Evolutionary conservation across 2,888 invertebrate species (phyloP).

Genomic region (Abrostola triplasia): DNA sequence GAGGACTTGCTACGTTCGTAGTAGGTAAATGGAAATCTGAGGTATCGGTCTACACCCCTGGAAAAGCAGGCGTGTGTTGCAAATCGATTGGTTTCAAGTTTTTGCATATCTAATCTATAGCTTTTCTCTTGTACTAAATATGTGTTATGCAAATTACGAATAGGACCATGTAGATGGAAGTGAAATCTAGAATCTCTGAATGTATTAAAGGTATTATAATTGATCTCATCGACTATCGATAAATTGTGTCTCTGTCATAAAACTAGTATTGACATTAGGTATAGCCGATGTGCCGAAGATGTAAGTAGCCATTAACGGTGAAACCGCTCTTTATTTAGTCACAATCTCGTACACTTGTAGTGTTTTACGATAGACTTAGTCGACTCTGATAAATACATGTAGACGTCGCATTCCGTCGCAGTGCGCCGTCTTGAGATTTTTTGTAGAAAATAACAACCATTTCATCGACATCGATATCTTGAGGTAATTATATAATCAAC

Average conservation of each 20-base stretch:
- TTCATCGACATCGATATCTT: slow-evolving; percentile 67
- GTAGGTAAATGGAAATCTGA: too few relatives aligned
- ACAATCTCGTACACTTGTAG: slow-evolving; percentile 70
- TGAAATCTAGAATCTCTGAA: slow-evolving; percentile 42
- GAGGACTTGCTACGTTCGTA: too few relatives aligned
- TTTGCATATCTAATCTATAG: too few relatives aligned
- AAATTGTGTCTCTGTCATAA: slow-evolving; percentile 58
- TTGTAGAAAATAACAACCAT: slow-evolving; percentile 63
- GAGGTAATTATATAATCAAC: slow-evolving; percentile 68
- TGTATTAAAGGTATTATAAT: slow-evolving; percentile 21
- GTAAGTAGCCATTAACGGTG: slow-evolving; percentile 79
- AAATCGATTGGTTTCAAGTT: background rate
- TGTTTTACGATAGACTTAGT: slow-evolving; percentile 66
- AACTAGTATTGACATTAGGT: slow-evolving; percentile 70
- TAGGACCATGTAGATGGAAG: slow-evolving; percentile 35
- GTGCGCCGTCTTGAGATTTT: slow-evolving; percentile 54
- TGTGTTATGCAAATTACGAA: slow-evolving; percentile 34
- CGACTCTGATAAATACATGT: slow-evolving; percentile 64
- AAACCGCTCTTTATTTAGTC: slow-evolving; percentile 79
- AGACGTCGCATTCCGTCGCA: slow-evolving; percentile 59
- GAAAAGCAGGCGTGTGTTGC: background rate
- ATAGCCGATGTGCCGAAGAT: slow-evolving; percentile 74
- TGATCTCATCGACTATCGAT: slow-evolving; percentile 64
- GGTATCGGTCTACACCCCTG: too few relatives aligned
- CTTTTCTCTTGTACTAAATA: background rate